phyloP scores from a whole-genome alignment of 2,113 vertebrate genomes.

The Loxodonta africana region DNA sequence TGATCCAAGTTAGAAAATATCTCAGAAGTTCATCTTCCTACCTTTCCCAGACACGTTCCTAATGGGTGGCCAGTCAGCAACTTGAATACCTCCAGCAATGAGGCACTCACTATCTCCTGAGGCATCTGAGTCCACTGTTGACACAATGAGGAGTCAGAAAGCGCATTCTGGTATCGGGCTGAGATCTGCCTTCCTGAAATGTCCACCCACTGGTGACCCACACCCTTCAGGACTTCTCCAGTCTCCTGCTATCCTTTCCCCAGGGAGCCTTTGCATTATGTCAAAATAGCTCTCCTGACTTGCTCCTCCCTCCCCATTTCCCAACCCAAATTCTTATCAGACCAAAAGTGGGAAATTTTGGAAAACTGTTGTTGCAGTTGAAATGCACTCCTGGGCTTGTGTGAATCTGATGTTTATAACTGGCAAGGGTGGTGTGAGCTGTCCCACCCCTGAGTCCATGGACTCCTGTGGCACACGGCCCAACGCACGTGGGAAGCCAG shows the following conservation, averaged over 20 bases:
- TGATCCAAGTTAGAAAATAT: not conserved
- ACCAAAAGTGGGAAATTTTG: not conserved
- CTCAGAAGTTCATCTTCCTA: not conserved
- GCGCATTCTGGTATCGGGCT: accelerated
- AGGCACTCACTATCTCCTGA: not conserved
- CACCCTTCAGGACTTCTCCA: not conserved
- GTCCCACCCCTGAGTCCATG: not conserved
- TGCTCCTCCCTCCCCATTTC: not conserved
- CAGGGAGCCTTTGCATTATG: not conserved
- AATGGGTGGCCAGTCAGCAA: accelerated
- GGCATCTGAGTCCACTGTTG: accelerated
- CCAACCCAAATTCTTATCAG: not conserved
- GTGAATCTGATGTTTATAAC: not conserved
- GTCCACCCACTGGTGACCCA: not conserved
- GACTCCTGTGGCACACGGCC: not conserved
- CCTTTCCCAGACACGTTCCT: not conserved
- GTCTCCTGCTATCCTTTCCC: not conserved
- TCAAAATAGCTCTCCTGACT: not conserved
- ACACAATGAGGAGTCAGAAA: not conserved
- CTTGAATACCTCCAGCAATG: not conserved
- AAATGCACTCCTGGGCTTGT: not conserved
- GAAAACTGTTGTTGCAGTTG: not conserved
- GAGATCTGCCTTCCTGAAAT: not conserved
- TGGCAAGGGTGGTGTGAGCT: not conserved
- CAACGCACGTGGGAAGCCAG: not conserved